These are phyloP conservation scores for Galerucella nymphaeae DNA, from an alignment of 2,888 invertebrate species.

Conservation along the genomic window DNA sequence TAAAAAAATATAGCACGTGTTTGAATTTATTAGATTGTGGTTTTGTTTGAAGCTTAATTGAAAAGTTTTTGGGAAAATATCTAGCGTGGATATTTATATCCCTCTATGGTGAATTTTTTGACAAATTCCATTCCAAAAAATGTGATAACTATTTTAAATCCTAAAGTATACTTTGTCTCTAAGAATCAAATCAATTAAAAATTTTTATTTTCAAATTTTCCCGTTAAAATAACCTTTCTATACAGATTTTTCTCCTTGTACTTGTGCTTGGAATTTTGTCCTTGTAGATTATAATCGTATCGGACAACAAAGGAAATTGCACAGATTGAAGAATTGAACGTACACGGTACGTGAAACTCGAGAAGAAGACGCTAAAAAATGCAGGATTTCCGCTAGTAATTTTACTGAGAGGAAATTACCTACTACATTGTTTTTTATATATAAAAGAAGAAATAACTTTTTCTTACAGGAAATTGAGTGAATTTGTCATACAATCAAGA, in stretches of 20 bases:
- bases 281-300: conserved; percentile 3
- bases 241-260: neutral
- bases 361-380: conserved; percentile 3
- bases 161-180: too few relatives aligned
- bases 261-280: neutral
- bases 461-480: neutral
- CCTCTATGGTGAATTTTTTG: too few relatives aligned
- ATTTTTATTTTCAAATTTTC: neutral
- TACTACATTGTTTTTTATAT: neutral
- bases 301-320: conserved; percentile 15
- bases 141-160: too few relatives aligned
- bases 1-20: neutral
- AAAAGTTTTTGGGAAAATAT: too few relatives aligned
- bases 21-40: neutral
- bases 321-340: conserved; percentile 1
- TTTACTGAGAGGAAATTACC: neutral
- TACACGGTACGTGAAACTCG: conserved; percentile 2
- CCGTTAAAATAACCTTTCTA: neutral
- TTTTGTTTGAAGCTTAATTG: too few relatives aligned
- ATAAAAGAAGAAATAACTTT: neutral
- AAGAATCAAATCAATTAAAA: neutral
- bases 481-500: neutral
- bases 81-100: too few relatives aligned
- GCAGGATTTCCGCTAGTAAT: conserved; percentile 11
- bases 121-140: too few relatives aligned